Percentiles rank a stretch among this genome's conserved stretches.
Evolutionary conservation across 2,888 invertebrate species (phyloP).

Genomic region (Habrosyne pyritoides): DNA sequence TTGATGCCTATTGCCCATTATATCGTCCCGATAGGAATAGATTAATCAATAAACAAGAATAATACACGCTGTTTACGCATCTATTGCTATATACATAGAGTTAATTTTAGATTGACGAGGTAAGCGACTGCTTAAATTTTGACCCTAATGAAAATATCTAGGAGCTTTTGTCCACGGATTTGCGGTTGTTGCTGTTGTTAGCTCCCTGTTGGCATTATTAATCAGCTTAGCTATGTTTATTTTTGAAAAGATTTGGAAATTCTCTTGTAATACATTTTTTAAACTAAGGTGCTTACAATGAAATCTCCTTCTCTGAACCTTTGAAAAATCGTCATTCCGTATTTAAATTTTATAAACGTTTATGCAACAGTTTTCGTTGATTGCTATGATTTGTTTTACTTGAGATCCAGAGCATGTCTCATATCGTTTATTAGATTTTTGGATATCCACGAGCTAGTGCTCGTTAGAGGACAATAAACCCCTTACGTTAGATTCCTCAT

Average conservation of each 20-base stretch:
- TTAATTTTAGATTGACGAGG: background rate
- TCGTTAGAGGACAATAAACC: background rate
- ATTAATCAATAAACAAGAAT: slow-evolving; percentile 39
- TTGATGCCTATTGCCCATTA: slow-evolving; percentile 32
- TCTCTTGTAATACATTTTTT: too few relatives aligned
- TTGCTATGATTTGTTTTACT: too few relatives aligned
- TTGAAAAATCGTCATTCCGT: too few relatives aligned
- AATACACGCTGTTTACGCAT: slow-evolving; percentile 27
- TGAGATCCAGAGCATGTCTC: too few relatives aligned
- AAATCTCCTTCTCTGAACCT: too few relatives aligned
- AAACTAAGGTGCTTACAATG: too few relatives aligned
- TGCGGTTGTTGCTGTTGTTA: slow-evolving; percentile 3
- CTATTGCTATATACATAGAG: background rate
- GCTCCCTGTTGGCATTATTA: background rate
- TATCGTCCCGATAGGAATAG: slow-evolving; percentile 37
- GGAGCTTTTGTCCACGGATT: slow-evolving; percentile 20
- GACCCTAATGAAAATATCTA: slow-evolving; percentile 17
- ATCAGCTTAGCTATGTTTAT: background rate
- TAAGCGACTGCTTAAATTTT: slow-evolving; percentile 5
- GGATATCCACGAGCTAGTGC: background rate
- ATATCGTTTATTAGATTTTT: too few relatives aligned
- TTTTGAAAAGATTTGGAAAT: background rate
- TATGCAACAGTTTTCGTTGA: too few relatives aligned
- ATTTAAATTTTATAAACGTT: too few relatives aligned
- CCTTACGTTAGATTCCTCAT: background rate